A percentile compares a stretch with the other conserved stretches of the same genome.
phyloP scores from a whole-genome alignment of 1,140 invertebrate genomes.

The Lordiphosa mommai region DNA sequence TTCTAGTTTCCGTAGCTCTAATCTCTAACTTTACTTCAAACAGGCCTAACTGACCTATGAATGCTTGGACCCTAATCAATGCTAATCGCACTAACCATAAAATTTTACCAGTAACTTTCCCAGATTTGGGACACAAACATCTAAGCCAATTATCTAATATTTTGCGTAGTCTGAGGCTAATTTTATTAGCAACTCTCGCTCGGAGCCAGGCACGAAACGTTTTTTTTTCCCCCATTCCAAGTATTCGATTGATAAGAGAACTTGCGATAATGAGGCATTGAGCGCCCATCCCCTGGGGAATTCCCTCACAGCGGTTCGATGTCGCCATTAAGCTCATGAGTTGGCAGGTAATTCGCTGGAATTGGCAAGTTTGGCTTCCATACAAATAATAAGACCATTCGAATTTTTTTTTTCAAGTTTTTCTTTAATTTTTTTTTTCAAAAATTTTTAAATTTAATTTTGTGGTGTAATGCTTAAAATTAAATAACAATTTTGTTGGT shows the following conservation, averaged over 20 bases:
- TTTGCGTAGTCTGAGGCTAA: too few species aligned
- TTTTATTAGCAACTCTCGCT: too few species aligned
- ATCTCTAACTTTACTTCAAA: too few species aligned
- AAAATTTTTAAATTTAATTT: constrained; percentile 53
- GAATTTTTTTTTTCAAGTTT: constrained; percentile 30
- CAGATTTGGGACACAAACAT: too few species aligned
- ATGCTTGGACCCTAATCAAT: too few species aligned
- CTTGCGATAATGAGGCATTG: not conserved
- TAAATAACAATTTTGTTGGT: constrained; percentile 61
- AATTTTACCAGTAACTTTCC: too few species aligned
- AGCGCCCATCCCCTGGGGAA: constrained; percentile 3
- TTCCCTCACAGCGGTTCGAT: not conserved
- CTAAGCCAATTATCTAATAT: too few species aligned
- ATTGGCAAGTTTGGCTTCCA: constrained; percentile 7
- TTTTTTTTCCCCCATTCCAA: not conserved
- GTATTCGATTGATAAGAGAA: not conserved
- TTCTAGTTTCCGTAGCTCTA: too few species aligned
- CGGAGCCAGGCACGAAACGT: not conserved
- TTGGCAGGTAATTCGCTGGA: constrained; percentile 13
- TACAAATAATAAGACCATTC: constrained; percentile 20
- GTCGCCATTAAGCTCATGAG: not conserved
- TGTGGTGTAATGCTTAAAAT: constrained; percentile 38
- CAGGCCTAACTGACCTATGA: too few species aligned
- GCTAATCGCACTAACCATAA: too few species aligned
- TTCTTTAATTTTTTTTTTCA: constrained; percentile 29